A percentile compares a stretch with the other conserved stretches of the same genome.
Conservation (phyloP, 2,113 vertebrate species). For the Zonotrichia leucophrys region DNA sequence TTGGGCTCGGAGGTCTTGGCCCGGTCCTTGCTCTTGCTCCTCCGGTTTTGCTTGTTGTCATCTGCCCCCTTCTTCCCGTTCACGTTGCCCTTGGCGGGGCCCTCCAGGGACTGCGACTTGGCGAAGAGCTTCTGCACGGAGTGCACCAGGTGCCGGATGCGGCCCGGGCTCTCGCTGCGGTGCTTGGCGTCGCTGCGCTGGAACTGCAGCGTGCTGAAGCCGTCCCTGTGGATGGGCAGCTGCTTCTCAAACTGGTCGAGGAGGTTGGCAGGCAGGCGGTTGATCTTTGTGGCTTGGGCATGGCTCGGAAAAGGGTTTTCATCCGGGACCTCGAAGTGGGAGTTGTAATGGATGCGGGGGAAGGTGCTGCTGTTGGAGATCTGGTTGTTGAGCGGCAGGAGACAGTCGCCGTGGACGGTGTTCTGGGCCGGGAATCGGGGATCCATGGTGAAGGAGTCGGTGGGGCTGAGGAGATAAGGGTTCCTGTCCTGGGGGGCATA, state of each 20-base stretch:
- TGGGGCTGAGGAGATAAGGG: slow-evolving; percentile 90
- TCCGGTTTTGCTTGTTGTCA: slow-evolving; percentile 85
- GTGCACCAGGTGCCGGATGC: slow-evolving; percentile 95
- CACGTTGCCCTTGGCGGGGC: slow-evolving; percentile 83
- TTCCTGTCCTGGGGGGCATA: slow-evolving; percentile 86
- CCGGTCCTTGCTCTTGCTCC: slow-evolving; percentile 96
- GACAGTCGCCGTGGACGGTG: slow-evolving; percentile 84
- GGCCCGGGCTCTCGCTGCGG: slow-evolving; percentile 93
- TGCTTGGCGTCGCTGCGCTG: slow-evolving; percentile 89
- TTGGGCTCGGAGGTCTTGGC: slow-evolving; percentile 91
- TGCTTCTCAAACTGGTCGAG: slow-evolving; percentile 98
- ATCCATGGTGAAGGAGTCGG: slow-evolving; percentile 90
- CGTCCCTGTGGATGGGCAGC: slow-evolving; percentile 89
- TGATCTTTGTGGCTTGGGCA: slow-evolving; percentile 86
- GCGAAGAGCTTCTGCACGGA: slow-evolving; percentile 95
- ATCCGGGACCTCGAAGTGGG: slow-evolving; percentile 92
- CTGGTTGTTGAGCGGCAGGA: slow-evolving; percentile 93
- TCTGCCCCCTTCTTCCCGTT: slow-evolving; percentile 86
- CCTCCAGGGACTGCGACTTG: slow-evolving; percentile 89
- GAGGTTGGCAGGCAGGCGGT: slow-evolving; percentile 88
- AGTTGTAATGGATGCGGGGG: slow-evolving; percentile 96
- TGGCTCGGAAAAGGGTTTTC: slow-evolving; percentile 89
- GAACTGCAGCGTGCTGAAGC: slow-evolving; percentile 97
- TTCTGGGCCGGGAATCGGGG: slow-evolving; percentile 79
- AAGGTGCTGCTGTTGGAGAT: slow-evolving; percentile 96